A percentile compares a stretch with the other conserved stretches of the same genome.
phyloP scores from a whole-genome alignment of 30 jellyfish, hydroid and myxozoan species.

The Mastigias papua region DNA sequence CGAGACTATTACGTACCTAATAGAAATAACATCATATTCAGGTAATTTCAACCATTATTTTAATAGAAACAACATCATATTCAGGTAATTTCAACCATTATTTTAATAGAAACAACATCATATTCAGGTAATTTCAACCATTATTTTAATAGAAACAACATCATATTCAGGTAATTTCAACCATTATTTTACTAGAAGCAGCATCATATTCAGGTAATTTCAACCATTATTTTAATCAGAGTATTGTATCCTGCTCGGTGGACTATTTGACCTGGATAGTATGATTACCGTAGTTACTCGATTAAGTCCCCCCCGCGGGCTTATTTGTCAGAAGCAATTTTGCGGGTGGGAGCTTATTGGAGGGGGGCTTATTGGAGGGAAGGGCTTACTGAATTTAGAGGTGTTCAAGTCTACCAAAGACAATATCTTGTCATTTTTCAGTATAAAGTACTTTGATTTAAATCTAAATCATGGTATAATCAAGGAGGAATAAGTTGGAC shows the following conservation, averaged over 20 bases:
- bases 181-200: constrained; percentile 70
- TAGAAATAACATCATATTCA: constrained; percentile 73
- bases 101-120: constrained; percentile 72
- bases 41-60: constrained; percentile 80
- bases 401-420: no score
- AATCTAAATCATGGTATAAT: no score
- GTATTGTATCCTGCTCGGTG: neutral
- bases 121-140: constrained; percentile 82
- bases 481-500: no score
- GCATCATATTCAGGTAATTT: constrained; percentile 81
- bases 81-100: constrained; percentile 84
- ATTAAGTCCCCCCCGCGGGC: no score
- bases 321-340: no score
- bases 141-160: constrained; percentile 68
- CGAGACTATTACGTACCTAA: constrained; percentile 92
- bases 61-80: constrained; percentile 72
- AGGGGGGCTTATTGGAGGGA: no score
- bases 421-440: no score
- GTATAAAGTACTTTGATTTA: no score
- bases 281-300: no score
- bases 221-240: no score
- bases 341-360: no score
- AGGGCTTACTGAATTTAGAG: no score
- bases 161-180: constrained; percentile 82
- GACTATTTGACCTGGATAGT: neutral